Conservation (phyloP, 2,113 vertebrate species). For the Plotosus lineatus region DNA sequence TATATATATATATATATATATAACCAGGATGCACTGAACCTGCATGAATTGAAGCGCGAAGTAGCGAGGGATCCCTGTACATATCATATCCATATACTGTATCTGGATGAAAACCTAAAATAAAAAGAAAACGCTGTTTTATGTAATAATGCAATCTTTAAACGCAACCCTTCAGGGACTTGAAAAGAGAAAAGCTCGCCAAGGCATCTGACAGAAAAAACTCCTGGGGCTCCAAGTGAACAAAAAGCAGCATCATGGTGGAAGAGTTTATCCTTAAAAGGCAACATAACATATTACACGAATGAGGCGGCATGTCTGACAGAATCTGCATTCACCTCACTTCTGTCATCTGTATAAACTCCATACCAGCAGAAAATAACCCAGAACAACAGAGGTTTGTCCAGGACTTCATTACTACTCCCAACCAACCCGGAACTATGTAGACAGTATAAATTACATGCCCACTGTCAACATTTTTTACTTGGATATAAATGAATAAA, state of each 20-base stretch:
- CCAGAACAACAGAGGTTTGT: background rate
- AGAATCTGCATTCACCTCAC: slow-evolving; percentile 12
- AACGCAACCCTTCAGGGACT: background rate
- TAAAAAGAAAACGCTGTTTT: background rate
- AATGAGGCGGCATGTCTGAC: slow-evolving; percentile 3
- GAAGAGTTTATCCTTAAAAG: slow-evolving; percentile 50
- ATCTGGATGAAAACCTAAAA: background rate
- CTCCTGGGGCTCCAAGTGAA: slow-evolving; percentile 48
- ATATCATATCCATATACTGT: no score
- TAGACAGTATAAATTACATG: slow-evolving; percentile 6
- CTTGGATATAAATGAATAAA: background rate
- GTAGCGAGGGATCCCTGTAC: no score
- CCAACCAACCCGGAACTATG: no score
- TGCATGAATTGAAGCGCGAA: no score
- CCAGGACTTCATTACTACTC: no score
- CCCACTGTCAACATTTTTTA: background rate
- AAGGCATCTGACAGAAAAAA: background rate
- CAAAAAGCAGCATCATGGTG: slow-evolving; percentile 2
- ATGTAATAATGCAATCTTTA: background rate
- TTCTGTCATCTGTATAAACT: slow-evolving; percentile 27
- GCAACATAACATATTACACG: slow-evolving; percentile 30
- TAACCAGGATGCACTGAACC: no score
- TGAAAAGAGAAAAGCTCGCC: background rate
- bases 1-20: no score
- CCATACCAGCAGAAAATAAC: slow-evolving; percentile 6